These are phyloP conservation scores for Chrysomela aeneicollis DNA, from an alignment of 2,888 invertebrate genomes.

Conservation along the genomic window DNA sequence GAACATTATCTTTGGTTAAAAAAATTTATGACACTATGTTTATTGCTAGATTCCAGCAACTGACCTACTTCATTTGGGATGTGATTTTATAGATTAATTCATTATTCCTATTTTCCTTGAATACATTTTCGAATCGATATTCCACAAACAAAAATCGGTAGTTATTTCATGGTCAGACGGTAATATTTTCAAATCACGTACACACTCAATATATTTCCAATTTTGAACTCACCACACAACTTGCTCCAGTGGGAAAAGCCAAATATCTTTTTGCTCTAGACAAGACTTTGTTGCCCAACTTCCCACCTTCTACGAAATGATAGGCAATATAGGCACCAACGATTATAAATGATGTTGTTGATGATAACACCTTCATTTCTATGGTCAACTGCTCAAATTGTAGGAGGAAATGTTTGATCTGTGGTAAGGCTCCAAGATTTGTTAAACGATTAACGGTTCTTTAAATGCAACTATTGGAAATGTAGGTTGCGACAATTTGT, in stretches of 20 bases:
- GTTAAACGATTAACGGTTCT: background rate
- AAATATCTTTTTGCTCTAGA: background rate
- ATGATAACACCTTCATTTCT: background rate
- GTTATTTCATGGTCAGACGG: too few relatives aligned
- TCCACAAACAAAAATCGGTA: too few relatives aligned
- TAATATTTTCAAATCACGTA: too few relatives aligned
- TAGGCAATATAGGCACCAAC: background rate
- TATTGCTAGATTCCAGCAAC: too few relatives aligned
- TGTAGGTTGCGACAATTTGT: background rate
- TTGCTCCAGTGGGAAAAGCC: background rate
- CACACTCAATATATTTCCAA: too few relatives aligned
- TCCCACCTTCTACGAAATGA: background rate
- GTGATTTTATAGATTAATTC: too few relatives aligned
- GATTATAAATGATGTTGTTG: background rate
- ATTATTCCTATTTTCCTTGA: too few relatives aligned
- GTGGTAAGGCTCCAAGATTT: background rate
- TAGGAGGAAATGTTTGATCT: background rate
- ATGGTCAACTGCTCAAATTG: background rate
- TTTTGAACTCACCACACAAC: background rate
- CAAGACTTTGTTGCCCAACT: background rate
- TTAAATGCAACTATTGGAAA: background rate
- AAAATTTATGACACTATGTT: too few relatives aligned
- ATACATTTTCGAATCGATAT: too few relatives aligned
- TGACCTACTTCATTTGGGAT: too few relatives aligned
- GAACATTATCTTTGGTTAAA: too few relatives aligned